Base-by-base conservation (phyloP, 2,888 invertebrate species). In the Chloroclysta siterata region DNA sequence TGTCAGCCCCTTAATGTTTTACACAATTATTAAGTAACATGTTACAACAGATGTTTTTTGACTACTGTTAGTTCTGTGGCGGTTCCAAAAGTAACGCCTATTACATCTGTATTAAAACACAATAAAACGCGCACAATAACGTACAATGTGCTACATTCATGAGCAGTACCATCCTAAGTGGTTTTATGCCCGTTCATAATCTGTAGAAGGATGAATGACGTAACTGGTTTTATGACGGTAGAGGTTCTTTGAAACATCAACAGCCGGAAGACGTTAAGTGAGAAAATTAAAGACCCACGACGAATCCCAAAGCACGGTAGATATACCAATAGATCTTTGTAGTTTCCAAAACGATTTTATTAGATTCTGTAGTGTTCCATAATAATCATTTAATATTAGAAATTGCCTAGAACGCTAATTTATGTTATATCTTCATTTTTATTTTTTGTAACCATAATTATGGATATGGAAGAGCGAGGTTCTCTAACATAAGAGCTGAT, bases 111-210 rank as follows among this genome's bases (percentile, higher is more conserved):
- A 63, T 63, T 57, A 63, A 63, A 63, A 47, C 13, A 8, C 36
- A 14, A 41, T 53, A 54, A 60, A 54, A 48, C 17, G 14, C 22
- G n/a, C 53, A 58, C 47, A 48, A 53, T 42, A 41, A 8, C 2
- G 5, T 51, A 58, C 58, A 59, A 52, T 47, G 55, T 48, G 53
- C 15, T 5, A 53, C 57, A 29, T 57, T 62, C 57, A 62, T 62
- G 36, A 46, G 51, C 14, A n/a, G 42, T 11, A 13, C 6, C 13
- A 50, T 28, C 46, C 15, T 39, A 56, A 41, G 39, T 56, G 7
- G 48, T 53, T 63, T 63, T 59, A 63, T 33, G 17, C 10, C 51
- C 59, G 59, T 63, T 55, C n/a, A 51, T 63, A 59, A 63, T 62
- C 55, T 33, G 29, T 33, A 8, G 39, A 46, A 39, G 17, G 44